Evolutionary conservation across 37 sponge, comb jelly and placozoan genomes (phyloP), one percentile per base, ranked within the genome.

Genomic region (Petrosia ficiformis): DNA sequence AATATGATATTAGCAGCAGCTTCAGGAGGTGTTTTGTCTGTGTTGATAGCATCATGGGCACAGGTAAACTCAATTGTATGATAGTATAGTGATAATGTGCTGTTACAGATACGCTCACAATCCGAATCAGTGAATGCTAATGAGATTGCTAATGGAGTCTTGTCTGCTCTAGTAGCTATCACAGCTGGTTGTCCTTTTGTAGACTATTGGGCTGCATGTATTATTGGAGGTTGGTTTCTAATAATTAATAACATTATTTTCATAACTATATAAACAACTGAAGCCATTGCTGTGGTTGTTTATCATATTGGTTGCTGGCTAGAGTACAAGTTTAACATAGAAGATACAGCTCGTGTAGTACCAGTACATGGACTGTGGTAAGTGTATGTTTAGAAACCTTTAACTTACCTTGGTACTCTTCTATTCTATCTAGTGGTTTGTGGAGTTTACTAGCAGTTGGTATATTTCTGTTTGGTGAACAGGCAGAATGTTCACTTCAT

Each of bases 71-170:
- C 59, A 1, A 32, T 22, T 64, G 71, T 60, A 68, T 43, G 36
- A 8, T 32, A 39, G 54, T 32, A 36, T 33, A 68, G 8, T 35
- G 6, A 31, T 34, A 5, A 5, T 61, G 37, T 34, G 36, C 74
- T 35, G 11, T 6, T 76, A 2, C 60, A 92, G 93, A 59, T 89
- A 1, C 67, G 87, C 24, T 80, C 48, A 40, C 85, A 84, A 0
- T 77, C 86, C 14, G 72, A 74, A n/a, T 89, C 90, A 1, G 75
- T 87, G 41, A 94, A 94, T 80, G 90, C 90, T 10, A 95, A 92
- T 75, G 96, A 95, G 81, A 89, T 95, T 61, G 96, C 93, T 39
- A 95, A 95, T 76, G 89, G 92, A 11, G 70, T 95, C 19, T 84
- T 95, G 59, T 85, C 93, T 37, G 74, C 89, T 63, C 80, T 95